phyloP scores from a whole-genome alignment of 2,113 vertebrate genomes.

The Boleophthalmus pectinirostris region DNA sequence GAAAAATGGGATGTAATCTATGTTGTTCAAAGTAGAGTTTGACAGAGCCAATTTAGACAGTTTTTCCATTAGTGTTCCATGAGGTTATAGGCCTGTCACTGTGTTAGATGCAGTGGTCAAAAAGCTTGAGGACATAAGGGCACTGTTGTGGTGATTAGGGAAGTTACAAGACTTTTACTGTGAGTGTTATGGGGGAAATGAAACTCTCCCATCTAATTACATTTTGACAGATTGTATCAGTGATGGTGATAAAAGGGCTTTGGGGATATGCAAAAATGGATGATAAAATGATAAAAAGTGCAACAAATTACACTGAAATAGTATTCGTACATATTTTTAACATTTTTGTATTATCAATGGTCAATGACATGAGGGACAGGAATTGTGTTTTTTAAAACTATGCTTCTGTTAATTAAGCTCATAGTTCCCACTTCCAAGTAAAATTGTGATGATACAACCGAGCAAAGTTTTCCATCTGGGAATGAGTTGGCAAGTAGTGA shows the following conservation, averaged over 20 bases:
- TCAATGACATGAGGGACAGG: too few species aligned
- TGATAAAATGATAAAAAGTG: background rate
- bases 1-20: background rate
- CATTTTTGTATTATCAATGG: too few species aligned
- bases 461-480: too few species aligned
- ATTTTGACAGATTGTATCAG: background rate
- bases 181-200: background rate
- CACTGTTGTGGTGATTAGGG: background rate
- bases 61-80: background rate
- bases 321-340: too few species aligned
- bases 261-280: background rate
- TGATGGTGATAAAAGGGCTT: background rate
- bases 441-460: too few species aligned
- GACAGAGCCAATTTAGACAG: background rate
- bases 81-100: constrained; percentile 2
- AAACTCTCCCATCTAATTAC: background rate
- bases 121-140: background rate
- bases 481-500: too few species aligned
- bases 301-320: background rate
- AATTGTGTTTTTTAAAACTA: too few species aligned
- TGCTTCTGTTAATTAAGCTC: too few species aligned
- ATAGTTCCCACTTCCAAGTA: background rate
- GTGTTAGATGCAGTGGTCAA: background rate
- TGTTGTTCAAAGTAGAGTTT: background rate
- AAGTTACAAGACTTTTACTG: background rate